phyloP scores from a whole-genome alignment of 2,888 invertebrate species.

The Ryuthela nishihirai region DNA sequence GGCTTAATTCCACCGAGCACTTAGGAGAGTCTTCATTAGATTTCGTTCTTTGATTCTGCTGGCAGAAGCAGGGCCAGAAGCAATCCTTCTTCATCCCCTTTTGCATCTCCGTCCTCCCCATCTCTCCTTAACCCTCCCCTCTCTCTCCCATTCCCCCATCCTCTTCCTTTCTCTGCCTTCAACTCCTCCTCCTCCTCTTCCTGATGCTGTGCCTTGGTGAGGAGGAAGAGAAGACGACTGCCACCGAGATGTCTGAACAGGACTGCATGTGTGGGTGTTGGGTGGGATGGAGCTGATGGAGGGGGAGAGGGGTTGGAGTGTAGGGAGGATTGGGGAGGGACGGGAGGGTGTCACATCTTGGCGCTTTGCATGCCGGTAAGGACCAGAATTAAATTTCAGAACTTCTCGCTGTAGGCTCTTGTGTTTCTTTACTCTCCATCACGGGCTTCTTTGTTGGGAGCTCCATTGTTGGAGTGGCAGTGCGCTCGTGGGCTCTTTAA shows the following conservation, averaged over 20 bases:
- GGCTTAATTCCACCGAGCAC: conserved; percentile 29
- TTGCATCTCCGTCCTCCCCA: neutral
- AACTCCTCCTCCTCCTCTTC: no score
- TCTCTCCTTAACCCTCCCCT: neutral
- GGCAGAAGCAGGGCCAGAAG: no score
- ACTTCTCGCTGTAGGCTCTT: no score
- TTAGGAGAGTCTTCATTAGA: conserved; percentile 34
- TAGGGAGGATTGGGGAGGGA: conserved; percentile 3
- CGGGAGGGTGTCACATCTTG: neutral
- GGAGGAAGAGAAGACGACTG: no score
- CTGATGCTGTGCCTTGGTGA: no score
- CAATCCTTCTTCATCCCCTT: conserved; percentile 21
- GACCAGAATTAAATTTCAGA: conserved; percentile 38
- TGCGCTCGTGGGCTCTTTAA: no score
- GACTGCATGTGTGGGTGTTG: neutral
- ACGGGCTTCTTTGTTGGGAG: no score
- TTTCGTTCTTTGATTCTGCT: conserved; percentile 36
- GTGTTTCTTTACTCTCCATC: no score
- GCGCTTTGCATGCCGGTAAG: conserved; percentile 34
- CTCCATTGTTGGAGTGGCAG: no score
- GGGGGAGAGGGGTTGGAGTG: conserved; percentile 5
- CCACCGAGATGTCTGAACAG: no score
- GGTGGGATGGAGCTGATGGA: neutral
- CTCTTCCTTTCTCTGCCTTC: no score
- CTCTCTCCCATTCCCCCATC: neutral